Base-by-base conservation (phyloP, 2,797 vertebrate genomes). In the Tenualosa thibaudeaui region DNA sequence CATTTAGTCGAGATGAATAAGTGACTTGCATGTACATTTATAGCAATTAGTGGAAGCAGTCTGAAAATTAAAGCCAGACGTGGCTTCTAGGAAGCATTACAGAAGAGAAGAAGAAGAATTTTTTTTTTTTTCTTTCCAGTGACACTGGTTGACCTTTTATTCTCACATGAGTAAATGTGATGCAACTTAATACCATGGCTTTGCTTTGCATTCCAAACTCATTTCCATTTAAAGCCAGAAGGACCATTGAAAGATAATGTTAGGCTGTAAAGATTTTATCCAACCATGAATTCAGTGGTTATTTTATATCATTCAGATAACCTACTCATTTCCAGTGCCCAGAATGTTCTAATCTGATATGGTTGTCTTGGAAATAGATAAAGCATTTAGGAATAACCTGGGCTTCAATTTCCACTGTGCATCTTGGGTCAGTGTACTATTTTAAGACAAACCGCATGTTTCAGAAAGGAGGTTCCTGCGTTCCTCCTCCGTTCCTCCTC, bases 131-230 rank as follows among this genome's bases (percentile, higher is more conserved):
- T 37, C 17, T 75, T 75, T 37, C 17, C 15, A 75, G 12, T 40
- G 68, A 75, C 68, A 75, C 68, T 43, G 68, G 31, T 0, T 75
- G 68, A 75, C 68, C 68, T 75, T 75, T 40, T 75, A 6, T 43
- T 75, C 68, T 75, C 17, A 75, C 15, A 75, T 75, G 37, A 75
- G 13, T 75, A 75, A 75, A 43, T 75, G 68, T 43, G 68, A 75
- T 75, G 68, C 37, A 75, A 75, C 37, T 43, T 75, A 40, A 75
- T 75, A 37, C 37, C 68, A 43, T 37, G 68, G 31, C 13, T 75
- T 40, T 43, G 68, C 15, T 40, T 17, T 43, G 9, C 12, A 43
- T 43, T 43, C 68, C 17, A 15, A 19, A 43, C 68, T 75, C 37
- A 75, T 75, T 75, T 75, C 26, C 31, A 37, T 40, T 24, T n/a